Evolutionary conservation across 1,140 invertebrate genomes (phyloP), one percentile per base, ranked within the genome.

Genomic region (Holcopasites calliopsidis): DNA sequence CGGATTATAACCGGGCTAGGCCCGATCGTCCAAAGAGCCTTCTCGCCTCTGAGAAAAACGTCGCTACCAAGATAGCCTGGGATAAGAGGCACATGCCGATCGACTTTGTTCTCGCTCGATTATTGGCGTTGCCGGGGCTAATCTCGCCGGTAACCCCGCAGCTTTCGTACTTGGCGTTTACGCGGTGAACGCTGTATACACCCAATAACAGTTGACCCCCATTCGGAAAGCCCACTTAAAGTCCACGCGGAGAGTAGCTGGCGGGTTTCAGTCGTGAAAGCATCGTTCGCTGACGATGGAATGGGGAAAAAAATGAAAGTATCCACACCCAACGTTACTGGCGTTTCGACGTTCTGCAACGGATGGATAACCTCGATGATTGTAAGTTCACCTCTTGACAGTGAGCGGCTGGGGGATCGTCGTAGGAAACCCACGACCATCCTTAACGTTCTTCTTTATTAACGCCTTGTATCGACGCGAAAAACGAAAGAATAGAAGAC

Each of bases 191-290:
- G 18, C 18, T 28, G 74, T 82, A 79, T 65, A 64, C 73, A 58
- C 65, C 65, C n/a, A 80, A 79, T 85, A 85, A 85, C 70, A 70
- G 77, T 54, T 73, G 81, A 83, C 80, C 82, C 80, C 49, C 80
- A 74, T 80, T 73, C 57, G 28, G 70, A 84, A 81, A 85, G 78
- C 78, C 49, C 75, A 81, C 83, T 84, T 83, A 83, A 58, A 81
- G 58, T 58, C 54, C 38, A 52, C 10, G 44, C 52, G 47, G 52
- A 50, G 28, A n/a, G 58, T 47, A 58, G 76, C 50, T 7, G 44
- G 16, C n/a, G 18, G 6, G 8, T 18, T 40, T 4, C 10, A 35
- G 28, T 13, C 44, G 40, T 26, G 49, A 57, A 64, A 77, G 50
- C 52, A 55, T 47, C 52, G 35, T 40, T n/a, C 49, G 57, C 58